These are phyloP conservation scores for Pantherophis guttatus DNA, from an alignment of 2,113 vertebrate genomes.

Conservation along the genomic window DNA sequence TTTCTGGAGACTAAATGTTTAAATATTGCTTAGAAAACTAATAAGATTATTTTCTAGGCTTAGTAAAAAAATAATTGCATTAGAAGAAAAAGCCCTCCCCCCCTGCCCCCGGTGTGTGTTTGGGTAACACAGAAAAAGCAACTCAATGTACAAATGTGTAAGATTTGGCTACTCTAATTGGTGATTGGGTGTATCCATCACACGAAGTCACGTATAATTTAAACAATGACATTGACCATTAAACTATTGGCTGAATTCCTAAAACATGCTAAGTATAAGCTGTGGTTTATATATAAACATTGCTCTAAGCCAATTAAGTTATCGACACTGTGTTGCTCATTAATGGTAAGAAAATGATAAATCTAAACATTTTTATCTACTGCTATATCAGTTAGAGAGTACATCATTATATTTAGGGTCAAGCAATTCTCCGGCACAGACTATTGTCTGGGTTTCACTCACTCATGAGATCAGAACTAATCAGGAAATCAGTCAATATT, in stretches of 20 bases:
- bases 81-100: not conserved
- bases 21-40: not conserved
- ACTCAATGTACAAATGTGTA: not conserved
- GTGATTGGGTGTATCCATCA: not conserved
- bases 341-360: not conserved
- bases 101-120: too few relatives aligned
- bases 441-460: not conserved
- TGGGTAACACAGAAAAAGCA: not conserved
- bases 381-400: not conserved
- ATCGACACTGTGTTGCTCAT: not conserved
- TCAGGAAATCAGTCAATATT: not conserved
- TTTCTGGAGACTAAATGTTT: not conserved
- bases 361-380: not conserved
- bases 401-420: not conserved
- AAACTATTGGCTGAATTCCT: not conserved
- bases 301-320: not conserved
- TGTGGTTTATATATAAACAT: not conserved
- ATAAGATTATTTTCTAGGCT: constrained; percentile 48
- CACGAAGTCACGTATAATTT: not conserved
- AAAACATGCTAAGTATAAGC: not conserved
- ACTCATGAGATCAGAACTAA: not conserved
- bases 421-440: not conserved
- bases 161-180: not conserved
- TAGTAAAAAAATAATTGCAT: constrained; percentile 50
- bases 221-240: not conserved